A percentile compares a stretch with the other conserved stretches of the same genome.
These are phyloP conservation scores for Upupa epops DNA, from an alignment of 2,113 vertebrate species.

Conservation along the genomic window DNA sequence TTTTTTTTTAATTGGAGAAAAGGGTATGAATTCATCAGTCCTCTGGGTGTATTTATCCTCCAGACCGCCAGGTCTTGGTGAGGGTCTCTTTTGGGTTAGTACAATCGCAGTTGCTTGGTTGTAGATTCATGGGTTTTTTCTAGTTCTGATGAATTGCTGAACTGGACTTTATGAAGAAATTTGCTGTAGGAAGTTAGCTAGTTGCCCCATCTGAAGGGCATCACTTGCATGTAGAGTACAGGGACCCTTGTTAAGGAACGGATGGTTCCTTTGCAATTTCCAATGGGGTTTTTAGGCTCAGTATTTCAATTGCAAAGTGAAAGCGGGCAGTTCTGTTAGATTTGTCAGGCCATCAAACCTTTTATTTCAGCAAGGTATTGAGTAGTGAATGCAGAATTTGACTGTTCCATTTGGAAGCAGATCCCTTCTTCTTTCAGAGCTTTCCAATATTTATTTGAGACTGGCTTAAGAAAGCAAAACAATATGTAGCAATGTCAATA, in stretches of 20 bases:
- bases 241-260: background rate
- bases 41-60: background rate
- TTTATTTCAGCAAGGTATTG: background rate
- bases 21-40: background rate
- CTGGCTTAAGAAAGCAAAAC: background rate
- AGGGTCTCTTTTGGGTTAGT: background rate
- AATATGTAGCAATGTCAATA: background rate
- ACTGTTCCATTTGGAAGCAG: background rate
- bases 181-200: background rate
- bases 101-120: background rate
- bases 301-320: background rate
- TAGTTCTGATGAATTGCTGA: background rate
- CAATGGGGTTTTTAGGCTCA: accelerated
- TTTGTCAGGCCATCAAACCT: background rate
- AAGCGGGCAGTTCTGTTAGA: background rate
- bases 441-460: background rate
- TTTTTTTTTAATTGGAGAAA: background rate
- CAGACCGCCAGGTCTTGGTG: background rate
- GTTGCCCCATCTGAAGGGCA: background rate
- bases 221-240: too few species aligned
- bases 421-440: background rate
- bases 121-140: background rate
- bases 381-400: background rate
- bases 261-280: background rate
- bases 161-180: background rate